Conservation (phyloP, 1,140 invertebrate genomes). For the Habropoda laboriosa region DNA sequence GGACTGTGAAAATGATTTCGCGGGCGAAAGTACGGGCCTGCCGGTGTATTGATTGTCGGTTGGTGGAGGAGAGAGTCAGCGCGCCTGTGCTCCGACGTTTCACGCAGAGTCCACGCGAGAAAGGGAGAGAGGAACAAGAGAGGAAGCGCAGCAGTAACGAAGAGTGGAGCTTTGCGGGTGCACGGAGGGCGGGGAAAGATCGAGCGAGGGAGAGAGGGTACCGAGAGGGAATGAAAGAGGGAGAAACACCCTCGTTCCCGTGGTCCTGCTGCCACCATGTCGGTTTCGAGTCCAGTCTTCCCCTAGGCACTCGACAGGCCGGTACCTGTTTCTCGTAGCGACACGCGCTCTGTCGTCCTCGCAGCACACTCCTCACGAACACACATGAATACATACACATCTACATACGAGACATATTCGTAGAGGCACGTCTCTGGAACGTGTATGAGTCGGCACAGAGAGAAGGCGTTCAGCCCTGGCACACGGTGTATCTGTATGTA, state of each 20-base stretch:
- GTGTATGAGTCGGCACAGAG: slow-evolving; percentile 15
- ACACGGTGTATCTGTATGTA: not conserved
- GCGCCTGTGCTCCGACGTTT: slow-evolving; percentile 70
- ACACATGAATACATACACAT: slow-evolving; percentile 30
- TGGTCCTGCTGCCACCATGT: slow-evolving; percentile 63
- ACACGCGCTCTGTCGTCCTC: slow-evolving; percentile 60
- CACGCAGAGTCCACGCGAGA: slow-evolving; percentile 37
- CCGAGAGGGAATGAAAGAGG: slow-evolving; percentile 39
- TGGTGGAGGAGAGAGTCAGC: slow-evolving; percentile 69
- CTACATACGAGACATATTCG: slow-evolving; percentile 5
- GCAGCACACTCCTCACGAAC: slow-evolving; percentile 8
- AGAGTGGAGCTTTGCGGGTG: slow-evolving; percentile 18
- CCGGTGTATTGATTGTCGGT: slow-evolving; percentile 79
- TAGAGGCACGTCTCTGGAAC: not conserved
- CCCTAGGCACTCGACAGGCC: slow-evolving; percentile 77
- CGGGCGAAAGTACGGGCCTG: slow-evolving; percentile 75
- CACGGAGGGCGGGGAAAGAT: slow-evolving; percentile 43
- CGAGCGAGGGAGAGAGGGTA: slow-evolving; percentile 16
- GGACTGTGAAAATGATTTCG: slow-evolving; percentile 73
- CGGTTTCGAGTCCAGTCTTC: slow-evolving; percentile 77
- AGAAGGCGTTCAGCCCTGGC: not conserved
- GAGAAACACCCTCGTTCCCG: slow-evolving; percentile 48
- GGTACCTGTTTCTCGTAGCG: slow-evolving; percentile 71
- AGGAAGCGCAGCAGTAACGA: slow-evolving; percentile 32
- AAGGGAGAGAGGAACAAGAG: slow-evolving; percentile 17